phyloP scores from a whole-genome alignment of 1,140 invertebrate genomes.

The Wasmannia auropunctata region DNA sequence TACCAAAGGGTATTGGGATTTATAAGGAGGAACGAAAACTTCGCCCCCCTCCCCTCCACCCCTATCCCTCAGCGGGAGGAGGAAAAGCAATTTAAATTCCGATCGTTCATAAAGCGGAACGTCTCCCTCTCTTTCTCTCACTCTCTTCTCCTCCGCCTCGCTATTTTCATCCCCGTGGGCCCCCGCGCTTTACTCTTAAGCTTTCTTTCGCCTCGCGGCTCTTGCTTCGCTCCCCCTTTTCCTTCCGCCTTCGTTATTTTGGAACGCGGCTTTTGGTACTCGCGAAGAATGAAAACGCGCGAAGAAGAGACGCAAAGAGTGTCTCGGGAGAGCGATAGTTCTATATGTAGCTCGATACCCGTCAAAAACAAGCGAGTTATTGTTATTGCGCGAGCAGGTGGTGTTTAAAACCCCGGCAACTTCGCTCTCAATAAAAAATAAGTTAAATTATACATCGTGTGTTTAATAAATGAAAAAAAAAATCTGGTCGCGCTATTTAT shows the following conservation, averaged over 20 bases:
- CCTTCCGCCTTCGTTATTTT: slow-evolving; percentile 58
- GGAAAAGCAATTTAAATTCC: slow-evolving; percentile 81
- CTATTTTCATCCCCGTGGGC: background rate
- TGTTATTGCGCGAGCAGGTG: background rate
- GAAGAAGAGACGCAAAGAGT: slow-evolving; percentile 17
- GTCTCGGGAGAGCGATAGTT: slow-evolving; percentile 9
- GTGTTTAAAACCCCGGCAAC: background rate
- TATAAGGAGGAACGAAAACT: slow-evolving; percentile 78
- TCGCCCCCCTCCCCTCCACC: slow-evolving; percentile 14
- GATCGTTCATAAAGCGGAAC: slow-evolving; percentile 79
- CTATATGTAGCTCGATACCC: background rate
- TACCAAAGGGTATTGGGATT: slow-evolving; percentile 80
- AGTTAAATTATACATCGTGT: background rate
- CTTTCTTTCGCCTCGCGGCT: slow-evolving; percentile 51
- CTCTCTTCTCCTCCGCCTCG: background rate
- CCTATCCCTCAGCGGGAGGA: slow-evolving; percentile 38
- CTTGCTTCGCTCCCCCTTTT: background rate
- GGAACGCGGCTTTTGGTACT: slow-evolving; percentile 60
- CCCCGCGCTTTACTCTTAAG: slow-evolving; percentile 34
- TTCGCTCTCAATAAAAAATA: background rate
- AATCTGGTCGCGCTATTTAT: background rate
- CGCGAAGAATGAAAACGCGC: slow-evolving; percentile 46
- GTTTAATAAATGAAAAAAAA: background rate
- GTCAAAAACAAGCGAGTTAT: background rate
- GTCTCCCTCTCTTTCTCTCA: slow-evolving; percentile 63